Evolutionary conservation across 2,888 invertebrate species (phyloP).

Genomic region (Leucoma salicis): DNA sequence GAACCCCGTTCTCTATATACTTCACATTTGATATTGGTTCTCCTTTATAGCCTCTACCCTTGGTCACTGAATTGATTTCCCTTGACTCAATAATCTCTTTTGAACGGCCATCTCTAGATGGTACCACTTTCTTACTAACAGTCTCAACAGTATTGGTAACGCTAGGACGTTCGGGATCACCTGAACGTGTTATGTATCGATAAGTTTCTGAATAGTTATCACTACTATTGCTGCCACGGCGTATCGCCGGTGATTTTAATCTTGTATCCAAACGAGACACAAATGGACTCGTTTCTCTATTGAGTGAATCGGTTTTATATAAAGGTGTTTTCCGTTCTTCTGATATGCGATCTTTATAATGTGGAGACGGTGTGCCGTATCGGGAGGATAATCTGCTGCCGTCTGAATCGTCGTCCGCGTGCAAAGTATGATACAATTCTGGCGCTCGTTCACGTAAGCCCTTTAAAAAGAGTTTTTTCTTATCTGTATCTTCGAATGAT

Average conservation of each 20-base stretch:
- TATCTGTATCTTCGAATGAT: slow-evolving; percentile 78
- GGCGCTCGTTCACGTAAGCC: slow-evolving; percentile 87
- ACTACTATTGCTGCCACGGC: slow-evolving; percentile 85
- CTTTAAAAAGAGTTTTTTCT: slow-evolving; percentile 86
- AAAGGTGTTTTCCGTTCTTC: slow-evolving; percentile 70
- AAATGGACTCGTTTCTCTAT: slow-evolving; percentile 74
- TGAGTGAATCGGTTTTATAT: slow-evolving; percentile 74
- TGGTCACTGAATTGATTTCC: slow-evolving; percentile 87
- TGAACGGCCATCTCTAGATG: slow-evolving; percentile 83
- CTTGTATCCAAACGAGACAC: slow-evolving; percentile 70
- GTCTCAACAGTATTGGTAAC: slow-evolving; percentile 88
- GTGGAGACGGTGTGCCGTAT: slow-evolving; percentile 72
- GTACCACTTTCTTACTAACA: slow-evolving; percentile 86
- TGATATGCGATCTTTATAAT: slow-evolving; percentile 72
- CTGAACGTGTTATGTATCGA: slow-evolving; percentile 85
- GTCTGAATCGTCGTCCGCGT: slow-evolving; percentile 83
- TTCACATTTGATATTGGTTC: slow-evolving; percentile 73
- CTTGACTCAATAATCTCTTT: slow-evolving; percentile 87
- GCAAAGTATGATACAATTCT: slow-evolving; percentile 86
- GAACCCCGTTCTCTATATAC: slow-evolving; percentile 79
- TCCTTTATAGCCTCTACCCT: slow-evolving; percentile 81
- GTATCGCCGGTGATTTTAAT: slow-evolving; percentile 72
- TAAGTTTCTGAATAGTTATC: slow-evolving; percentile 88
- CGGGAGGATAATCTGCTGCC: slow-evolving; percentile 72
- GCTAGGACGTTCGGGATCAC: slow-evolving; percentile 85